These are phyloP conservation scores for Phoenicopterus ruber DNA, from an alignment of 2,113 vertebrate species.

Conservation along the genomic window DNA sequence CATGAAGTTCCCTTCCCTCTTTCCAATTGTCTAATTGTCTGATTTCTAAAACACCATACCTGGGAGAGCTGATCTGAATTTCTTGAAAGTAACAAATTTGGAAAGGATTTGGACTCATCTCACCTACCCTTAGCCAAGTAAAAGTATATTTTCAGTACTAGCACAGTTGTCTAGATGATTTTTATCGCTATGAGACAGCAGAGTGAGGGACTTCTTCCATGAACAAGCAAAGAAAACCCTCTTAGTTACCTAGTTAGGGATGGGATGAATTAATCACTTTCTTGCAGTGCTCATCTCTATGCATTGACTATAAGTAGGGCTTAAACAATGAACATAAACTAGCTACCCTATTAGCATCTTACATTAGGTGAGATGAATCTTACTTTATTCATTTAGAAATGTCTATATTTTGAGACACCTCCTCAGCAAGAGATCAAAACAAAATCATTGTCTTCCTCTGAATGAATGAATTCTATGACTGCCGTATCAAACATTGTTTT, in stretches of 20 bases:
- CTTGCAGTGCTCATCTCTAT: not conserved
- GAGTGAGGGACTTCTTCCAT: not conserved
- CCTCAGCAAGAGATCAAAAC: not conserved
- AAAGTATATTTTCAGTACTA: not conserved
- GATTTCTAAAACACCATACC: not conserved
- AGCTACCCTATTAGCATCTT: not conserved
- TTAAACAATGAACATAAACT: not conserved
- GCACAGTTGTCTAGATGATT: not conserved
- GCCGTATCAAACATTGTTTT: not conserved
- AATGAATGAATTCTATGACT: not conserved
- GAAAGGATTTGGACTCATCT: not conserved
- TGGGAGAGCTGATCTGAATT: not conserved
- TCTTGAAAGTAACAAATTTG: not conserved
- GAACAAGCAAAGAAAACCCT: not conserved
- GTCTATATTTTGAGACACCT: not conserved
- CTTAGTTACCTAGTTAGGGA: not conserved
- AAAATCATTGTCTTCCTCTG: not conserved
- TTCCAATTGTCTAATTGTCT: not conserved
- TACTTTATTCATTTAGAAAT: not conserved
- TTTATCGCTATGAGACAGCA: not conserved
- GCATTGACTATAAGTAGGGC: not conserved
- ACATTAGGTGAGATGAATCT: not conserved
- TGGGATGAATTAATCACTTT: not conserved
- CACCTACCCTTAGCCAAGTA: not conserved
- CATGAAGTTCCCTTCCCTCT: not conserved